Conservation (phyloP, 1,140 invertebrate species). For the Orchesella cincta region DNA sequence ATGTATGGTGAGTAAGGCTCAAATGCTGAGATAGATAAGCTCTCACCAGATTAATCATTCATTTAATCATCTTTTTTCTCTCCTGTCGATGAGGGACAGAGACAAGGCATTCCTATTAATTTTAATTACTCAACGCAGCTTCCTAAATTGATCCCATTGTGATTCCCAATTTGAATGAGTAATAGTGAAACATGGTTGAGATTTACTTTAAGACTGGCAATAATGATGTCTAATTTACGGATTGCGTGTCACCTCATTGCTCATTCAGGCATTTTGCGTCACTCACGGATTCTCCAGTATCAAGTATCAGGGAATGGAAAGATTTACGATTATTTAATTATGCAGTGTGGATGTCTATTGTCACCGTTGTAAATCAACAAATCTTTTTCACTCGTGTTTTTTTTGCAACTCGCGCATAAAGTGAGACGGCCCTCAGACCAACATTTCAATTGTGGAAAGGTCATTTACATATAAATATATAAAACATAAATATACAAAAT, state of each 20-base stretch:
- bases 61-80: not conserved
- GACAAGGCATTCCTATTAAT: not conserved
- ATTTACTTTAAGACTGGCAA: not conserved
- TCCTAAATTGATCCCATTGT: not conserved
- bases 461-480: too few species aligned
- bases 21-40: not conserved
- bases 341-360: too few species aligned
- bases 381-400: not conserved
- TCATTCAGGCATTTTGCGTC: not conserved
- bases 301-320: not conserved
- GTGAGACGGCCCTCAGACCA: not conserved
- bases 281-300: not conserved
- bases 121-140: not conserved
- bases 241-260: not conserved
- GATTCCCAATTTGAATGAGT: too few species aligned
- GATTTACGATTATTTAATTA: too few species aligned
- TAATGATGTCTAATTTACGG: not conserved
- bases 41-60: too few species aligned
- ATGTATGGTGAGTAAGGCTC: not conserved
- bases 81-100: not conserved
- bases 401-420: too few species aligned
- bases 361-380: not conserved
- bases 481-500: too few species aligned
- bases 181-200: too few species aligned
- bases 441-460: not conserved